Evolutionary conservation across 2,797 vertebrate species (phyloP).

Genomic region (Hozukius guyotensis): DNA sequence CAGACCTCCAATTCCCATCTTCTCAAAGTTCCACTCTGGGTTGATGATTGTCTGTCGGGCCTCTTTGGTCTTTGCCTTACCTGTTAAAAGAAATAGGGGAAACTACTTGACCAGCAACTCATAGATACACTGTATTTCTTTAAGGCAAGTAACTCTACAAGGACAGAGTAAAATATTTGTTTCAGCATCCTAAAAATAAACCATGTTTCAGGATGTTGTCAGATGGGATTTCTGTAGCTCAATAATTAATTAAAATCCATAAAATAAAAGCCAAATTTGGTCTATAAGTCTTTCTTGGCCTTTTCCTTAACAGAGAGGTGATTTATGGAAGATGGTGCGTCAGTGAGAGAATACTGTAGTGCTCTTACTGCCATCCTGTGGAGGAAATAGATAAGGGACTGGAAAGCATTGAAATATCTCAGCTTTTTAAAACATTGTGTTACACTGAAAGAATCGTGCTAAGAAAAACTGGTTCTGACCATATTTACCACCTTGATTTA

Average conservation of each 20-base stretch:
- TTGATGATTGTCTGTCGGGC: conserved; percentile 97
- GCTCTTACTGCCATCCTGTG: conserved; percentile 64
- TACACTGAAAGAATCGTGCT: background rate
- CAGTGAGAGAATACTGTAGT: background rate
- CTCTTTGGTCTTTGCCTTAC: conserved; percentile 95
- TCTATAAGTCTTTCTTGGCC: background rate
- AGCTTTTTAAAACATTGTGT: background rate
- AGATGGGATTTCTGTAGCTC: background rate
- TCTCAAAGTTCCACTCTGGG: conserved; percentile 99
- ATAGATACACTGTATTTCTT: background rate
- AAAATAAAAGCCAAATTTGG: background rate
- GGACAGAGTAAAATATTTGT: background rate
- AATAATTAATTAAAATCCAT: background rate
- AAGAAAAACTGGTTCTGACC: background rate
- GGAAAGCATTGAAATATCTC: background rate
- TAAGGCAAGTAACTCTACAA: background rate
- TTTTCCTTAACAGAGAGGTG: background rate
- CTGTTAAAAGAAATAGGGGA: conserved; percentile 64
- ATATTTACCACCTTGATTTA: background rate
- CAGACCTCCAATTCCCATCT: conserved; percentile 98
- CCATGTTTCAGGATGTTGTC: background rate
- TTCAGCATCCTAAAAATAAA: background rate
- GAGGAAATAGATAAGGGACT: background rate
- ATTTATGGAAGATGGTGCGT: background rate
- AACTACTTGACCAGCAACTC: background rate